Conservation (phyloP, 2,888 invertebrate genomes). For the Molorchus minor region DNA sequence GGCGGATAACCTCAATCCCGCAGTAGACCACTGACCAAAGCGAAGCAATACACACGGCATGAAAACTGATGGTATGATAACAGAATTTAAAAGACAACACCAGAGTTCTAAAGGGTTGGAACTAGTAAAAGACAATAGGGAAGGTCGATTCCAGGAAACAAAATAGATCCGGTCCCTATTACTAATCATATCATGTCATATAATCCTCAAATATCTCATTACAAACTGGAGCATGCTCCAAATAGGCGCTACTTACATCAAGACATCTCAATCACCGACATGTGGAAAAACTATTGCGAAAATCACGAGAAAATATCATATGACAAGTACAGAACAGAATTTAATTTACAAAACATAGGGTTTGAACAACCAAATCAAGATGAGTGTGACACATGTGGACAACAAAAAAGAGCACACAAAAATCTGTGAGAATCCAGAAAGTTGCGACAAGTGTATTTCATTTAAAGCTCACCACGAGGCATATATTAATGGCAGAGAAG, state of each 20-base stretch:
- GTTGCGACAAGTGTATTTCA: too few species aligned
- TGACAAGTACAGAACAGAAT: conserved; percentile 28
- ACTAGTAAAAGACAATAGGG: conserved; percentile 1
- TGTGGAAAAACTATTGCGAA: conserved; percentile 30
- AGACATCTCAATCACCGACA: conserved; percentile 14
- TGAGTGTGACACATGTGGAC: conserved; percentile 18
- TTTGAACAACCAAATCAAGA: conserved; percentile 30
- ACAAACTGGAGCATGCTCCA: conserved; percentile 25
- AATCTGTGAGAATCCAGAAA: too few species aligned
- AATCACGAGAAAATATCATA: conserved; percentile 19
- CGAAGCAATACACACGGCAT: conserved; percentile 24
- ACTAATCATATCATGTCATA: conserved; percentile 21
- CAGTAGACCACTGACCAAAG: too few species aligned
- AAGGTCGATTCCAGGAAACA: conserved; percentile 12
- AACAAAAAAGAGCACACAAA: conserved; percentile 24
- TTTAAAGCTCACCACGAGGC: too few species aligned
- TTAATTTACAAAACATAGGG: conserved; percentile 22
- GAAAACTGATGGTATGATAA: conserved; percentile 29
- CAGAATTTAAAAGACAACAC: conserved; percentile 17
- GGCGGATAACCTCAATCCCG: too few species aligned
- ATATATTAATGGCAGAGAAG: too few species aligned
- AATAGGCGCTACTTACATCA: conserved; percentile 21
- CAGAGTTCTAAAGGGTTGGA: neutral
- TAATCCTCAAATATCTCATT: conserved; percentile 26
- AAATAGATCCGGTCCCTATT: conserved; percentile 7